Evolutionary conservation across 1,140 invertebrate genomes (phyloP).

Genomic region (Caerostris extrusa): DNA sequence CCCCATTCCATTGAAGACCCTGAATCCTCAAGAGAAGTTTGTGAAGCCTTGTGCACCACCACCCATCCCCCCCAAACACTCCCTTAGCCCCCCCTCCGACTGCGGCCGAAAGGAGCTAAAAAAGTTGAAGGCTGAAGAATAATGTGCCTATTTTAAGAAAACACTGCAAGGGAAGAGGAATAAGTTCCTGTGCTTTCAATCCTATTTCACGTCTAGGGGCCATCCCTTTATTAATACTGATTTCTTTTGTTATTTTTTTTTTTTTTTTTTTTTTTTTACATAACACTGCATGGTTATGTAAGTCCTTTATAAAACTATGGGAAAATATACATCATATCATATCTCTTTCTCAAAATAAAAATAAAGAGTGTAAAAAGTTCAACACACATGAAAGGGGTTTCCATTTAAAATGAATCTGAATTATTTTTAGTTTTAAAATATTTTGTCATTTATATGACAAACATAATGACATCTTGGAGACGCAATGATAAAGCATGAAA

Average conservation of each 20-base stretch:
- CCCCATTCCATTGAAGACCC: slow-evolving; percentile 67
- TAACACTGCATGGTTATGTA: background rate
- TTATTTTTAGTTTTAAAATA: too few species aligned
- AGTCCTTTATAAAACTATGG: too few species aligned
- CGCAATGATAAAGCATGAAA: too few species aligned
- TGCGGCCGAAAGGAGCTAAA: slow-evolving; percentile 61
- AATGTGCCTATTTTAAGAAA: background rate
- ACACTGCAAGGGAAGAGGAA: background rate
- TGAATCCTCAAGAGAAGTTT: slow-evolving; percentile 86
- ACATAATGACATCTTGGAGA: too few species aligned
- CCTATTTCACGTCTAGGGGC: background rate
- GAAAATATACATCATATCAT: too few species aligned
- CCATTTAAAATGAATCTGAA: too few species aligned
- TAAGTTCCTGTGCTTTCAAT: slow-evolving; percentile 8
- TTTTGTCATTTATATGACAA: too few species aligned
- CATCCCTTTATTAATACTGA: background rate
- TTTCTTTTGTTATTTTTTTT: background rate
- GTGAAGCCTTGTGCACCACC: slow-evolving; percentile 88
- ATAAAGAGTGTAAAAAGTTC: too few species aligned
- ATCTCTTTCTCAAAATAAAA: too few species aligned
- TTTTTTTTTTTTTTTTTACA: background rate
- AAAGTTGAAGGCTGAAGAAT: slow-evolving; percentile 30
- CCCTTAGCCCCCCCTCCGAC: slow-evolving; percentile 55
- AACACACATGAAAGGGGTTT: too few species aligned
- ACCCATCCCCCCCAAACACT: slow-evolving; percentile 67